phyloP scores from a whole-genome alignment of 2,113 vertebrate genomes.

The Egretta garzetta region DNA sequence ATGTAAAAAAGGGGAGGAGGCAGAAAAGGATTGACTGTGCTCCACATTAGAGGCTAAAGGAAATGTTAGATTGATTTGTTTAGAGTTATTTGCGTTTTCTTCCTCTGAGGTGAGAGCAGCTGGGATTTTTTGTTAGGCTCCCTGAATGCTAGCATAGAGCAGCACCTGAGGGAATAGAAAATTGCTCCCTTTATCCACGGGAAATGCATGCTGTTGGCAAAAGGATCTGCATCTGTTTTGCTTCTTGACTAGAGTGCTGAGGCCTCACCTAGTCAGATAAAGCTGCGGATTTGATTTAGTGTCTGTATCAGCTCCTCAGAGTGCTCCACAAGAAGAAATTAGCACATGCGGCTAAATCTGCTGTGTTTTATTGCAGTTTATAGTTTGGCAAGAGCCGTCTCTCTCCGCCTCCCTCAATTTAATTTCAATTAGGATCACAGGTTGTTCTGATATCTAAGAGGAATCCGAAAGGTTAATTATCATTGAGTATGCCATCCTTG shows the following conservation, averaged over 20 bases:
- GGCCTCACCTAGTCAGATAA: constrained; percentile 38
- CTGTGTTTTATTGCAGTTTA: neutral
- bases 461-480: constrained; percentile 33
- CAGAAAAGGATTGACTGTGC: constrained; percentile 49
- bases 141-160: constrained; percentile 37
- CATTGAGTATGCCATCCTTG: neutral
- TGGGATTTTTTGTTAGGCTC: constrained; percentile 62
- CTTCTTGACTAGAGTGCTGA: constrained; percentile 36
- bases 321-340: constrained; percentile 28
- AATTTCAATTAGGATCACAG: constrained; percentile 47
- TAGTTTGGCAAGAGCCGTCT: neutral
- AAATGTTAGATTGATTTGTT: constrained; percentile 75
- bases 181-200: constrained; percentile 63
- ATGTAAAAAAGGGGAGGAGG: constrained; percentile 32
- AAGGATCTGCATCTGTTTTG: constrained; percentile 38
- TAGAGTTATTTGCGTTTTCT: constrained; percentile 70
- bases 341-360: neutral
- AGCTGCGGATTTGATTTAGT: constrained; percentile 28
- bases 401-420: constrained; percentile 12
- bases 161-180: constrained; percentile 61
- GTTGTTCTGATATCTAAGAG: constrained; percentile 13
- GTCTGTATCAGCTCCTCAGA: constrained; percentile 1
- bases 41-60: constrained; percentile 43
- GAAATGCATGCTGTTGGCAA: constrained; percentile 54
- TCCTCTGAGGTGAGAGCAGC: constrained; percentile 41